Evolutionary conservation across 64 coral and sea anemone species (phyloP), one percentile per base, ranked within the genome.

Genomic region (Porites australiensis): DNA sequence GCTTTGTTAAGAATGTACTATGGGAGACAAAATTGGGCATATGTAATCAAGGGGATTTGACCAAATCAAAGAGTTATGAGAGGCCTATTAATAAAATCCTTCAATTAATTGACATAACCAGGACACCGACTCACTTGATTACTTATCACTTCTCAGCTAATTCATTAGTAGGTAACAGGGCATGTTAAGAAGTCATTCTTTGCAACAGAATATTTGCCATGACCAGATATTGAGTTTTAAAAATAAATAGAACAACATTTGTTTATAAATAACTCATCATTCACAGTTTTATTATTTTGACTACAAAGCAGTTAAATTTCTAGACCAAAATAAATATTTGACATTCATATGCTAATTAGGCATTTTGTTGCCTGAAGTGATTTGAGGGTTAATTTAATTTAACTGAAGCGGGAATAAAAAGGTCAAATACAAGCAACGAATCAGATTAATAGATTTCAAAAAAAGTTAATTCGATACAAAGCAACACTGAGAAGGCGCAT

Each of bases 261-360:
- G 48, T 82, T 57, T 63, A 66, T 45, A 65, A 82, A 64, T 82
- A 82, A 49, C 37, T 45, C 27, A 64, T 82, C 48, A 43, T 64
- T 62, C 27, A 48, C 3, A 64, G 27, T 82, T 61, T 37, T 37
- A 37, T 37, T 64, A 64, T 50, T 82, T 82, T 63, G 44, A 64
- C 79, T 48, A 37, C 58, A 84, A 84, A 50, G 11, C 15, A 3
- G 49, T 51, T 11, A 67, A 52, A 50, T 68, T 84, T 69, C 44
- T 4, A 69, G 5, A 23, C 18, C 81, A 84, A 52, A 69, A 23
- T 44, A 67, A 84, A 69, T 84, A 68, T 50, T 6, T 48, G 16
- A 3, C 81, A 84, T 84, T 84, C 63, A 84, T 84, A 84, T 84
- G 81, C 62, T 84, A 84, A 84, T 84, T 19, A 27, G 14, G 13